These are phyloP conservation scores for Eudasyphora cyanicolor DNA, from an alignment of 2,888 invertebrate species.

Conservation along the genomic window DNA sequence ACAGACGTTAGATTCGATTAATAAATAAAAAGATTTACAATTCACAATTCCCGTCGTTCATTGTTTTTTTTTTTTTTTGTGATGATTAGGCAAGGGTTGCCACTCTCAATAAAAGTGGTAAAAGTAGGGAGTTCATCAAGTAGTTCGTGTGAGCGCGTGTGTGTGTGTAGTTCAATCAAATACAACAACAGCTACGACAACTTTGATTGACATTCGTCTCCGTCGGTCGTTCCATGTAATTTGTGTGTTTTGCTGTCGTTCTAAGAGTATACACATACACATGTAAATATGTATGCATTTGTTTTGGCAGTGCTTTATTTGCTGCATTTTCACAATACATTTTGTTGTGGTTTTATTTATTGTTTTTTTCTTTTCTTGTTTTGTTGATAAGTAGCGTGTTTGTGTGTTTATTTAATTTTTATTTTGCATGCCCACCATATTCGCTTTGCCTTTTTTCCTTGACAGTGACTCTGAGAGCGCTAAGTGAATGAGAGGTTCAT, in stretches of 20 bases:
- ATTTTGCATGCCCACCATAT: not conserved
- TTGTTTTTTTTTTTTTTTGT: not conserved
- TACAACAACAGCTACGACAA: not conserved
- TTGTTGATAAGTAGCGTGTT: not conserved
- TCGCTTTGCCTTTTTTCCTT: conserved; percentile 24
- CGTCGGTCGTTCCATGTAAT: not conserved
- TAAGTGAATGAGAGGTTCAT: conserved; percentile 3
- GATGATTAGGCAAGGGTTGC: conserved; percentile 8
- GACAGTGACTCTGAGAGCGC: conserved; percentile 26
- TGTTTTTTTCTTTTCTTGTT: not conserved
- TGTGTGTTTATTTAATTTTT: not conserved
- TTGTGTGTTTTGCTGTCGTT: not conserved
- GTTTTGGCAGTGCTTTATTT: not conserved
- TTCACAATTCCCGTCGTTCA: too few species aligned
- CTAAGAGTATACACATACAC: too few species aligned
- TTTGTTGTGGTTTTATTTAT: not conserved
- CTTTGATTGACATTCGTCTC: not conserved
- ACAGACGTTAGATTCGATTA: too few species aligned
- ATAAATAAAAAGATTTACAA: too few species aligned
- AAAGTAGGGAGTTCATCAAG: not conserved
- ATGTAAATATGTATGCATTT: not conserved
- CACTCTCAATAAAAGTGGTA: too few species aligned
- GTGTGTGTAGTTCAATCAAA: not conserved
- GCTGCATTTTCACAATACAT: conserved; percentile 4
- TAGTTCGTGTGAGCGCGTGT: not conserved